Evolutionary conservation across 2,113 vertebrate species (phyloP), one percentile per base, ranked within the genome.

Genomic region (Chaetodon auriga): DNA sequence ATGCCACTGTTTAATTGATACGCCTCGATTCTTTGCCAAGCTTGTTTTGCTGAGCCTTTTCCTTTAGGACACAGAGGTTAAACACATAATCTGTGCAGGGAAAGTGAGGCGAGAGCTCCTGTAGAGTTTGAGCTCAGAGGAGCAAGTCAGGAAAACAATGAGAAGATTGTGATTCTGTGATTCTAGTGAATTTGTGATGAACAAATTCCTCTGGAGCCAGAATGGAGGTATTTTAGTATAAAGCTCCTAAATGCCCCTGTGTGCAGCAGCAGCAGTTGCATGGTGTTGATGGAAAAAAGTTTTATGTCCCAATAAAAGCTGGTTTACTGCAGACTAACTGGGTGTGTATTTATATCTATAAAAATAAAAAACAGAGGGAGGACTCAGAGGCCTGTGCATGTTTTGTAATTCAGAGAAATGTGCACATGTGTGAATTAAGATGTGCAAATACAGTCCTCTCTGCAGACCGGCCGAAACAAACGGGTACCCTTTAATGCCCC

Each of bases 221-320:
- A 87, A 68, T 77, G 75, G 72, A 89, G 84, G 86, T 84, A 87
- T 93, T 93, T 92, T 68, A 68, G 80, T 76, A 69, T 82, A 92
- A 93, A 91, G 79, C 83, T 75, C 73, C 86, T 88, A 84, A 92
- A 92, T 82, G 72, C 62, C 38, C 71, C 76, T 80, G 83, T 86
- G 85, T 91, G 83, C 66, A 72, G 86, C 79, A 80, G 84, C 76
- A 84, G 85, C 70, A 81, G 81, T 79, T 78, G 78, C 43, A 9
- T 87, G 78, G 90, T 85, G 81, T 86, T 85, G 90, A 88, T 93
- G 92, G 92, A 94, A 93, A 94, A 88, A 82, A 83, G 74, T 90
- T 93, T 93, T 92, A 95, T 92, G 87, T 88, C 84, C 89, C 91
- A 91, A 83, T 93, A 93, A 94, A 94, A 93, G 60, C 78, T 64